Evolutionary conservation across 2,888 invertebrate species (phyloP).

Genomic region (Brachynemurus nebulosus): DNA sequence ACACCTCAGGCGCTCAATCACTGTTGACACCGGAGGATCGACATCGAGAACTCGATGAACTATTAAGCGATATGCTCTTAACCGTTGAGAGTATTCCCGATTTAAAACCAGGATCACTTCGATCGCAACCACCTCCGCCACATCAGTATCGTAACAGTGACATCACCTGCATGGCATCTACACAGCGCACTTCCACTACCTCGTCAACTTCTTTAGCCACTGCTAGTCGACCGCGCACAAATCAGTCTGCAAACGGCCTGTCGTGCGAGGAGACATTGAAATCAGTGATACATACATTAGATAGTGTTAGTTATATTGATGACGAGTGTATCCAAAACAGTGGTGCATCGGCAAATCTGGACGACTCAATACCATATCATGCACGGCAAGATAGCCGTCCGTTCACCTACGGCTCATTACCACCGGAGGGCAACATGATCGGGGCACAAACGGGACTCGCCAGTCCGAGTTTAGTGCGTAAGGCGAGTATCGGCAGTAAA

Average conservation of each 20-base stretch:
- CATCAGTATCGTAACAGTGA: not conserved
- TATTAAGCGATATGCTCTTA: constrained; percentile 73
- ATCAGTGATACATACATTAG: constrained; percentile 18
- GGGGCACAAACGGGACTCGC: constrained; percentile 60
- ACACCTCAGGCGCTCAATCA: constrained; percentile 22
- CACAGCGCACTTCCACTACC: constrained; percentile 14
- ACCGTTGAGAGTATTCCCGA: constrained; percentile 75
- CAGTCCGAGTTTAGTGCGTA: constrained; percentile 72
- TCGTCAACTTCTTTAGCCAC: not conserved
- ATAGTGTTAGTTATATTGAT: constrained; percentile 31
- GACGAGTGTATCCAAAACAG: constrained; percentile 22
- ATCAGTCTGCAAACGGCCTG: constrained; percentile 32
- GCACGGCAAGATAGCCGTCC: constrained; percentile 79
- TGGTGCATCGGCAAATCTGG: constrained; percentile 30
- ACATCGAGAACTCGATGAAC: constrained; percentile 66
- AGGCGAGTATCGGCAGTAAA: constrained; percentile 40
- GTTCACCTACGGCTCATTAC: constrained; percentile 64
- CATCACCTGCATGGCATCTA: constrained; percentile 11
- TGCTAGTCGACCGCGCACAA: constrained; percentile 20
- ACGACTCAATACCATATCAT: constrained; percentile 74
- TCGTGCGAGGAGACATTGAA: constrained; percentile 20
- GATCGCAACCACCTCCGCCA: not conserved
- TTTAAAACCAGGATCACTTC: constrained; percentile 18
- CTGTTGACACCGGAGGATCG: constrained; percentile 35
- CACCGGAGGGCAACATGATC: constrained; percentile 40